Evolutionary conservation across 2,113 vertebrate genomes (phyloP), one percentile per base, ranked within the genome.

Genomic region (Athene cunicularia): DNA sequence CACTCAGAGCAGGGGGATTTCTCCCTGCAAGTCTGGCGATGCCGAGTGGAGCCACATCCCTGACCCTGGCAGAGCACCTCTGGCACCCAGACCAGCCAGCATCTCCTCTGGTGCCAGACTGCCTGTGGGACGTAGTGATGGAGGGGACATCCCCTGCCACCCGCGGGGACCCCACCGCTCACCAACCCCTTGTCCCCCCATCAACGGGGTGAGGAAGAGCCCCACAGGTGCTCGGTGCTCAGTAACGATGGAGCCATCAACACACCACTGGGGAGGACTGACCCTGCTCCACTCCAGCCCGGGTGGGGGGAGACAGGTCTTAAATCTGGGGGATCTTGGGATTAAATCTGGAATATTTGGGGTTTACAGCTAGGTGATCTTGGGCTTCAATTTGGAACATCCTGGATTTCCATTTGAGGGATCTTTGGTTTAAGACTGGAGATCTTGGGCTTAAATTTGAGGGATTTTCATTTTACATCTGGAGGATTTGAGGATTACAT

Each of bases 111-210:
- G 49, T 16, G 43, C 33, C 0, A 2, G 28, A 26, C 33, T 43
- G 23, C 12, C n/a, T 2, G 1, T 32, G 28, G 82, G 82, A 66
- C 1, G 10, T 18, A 5, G 64, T 22, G 88, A 49, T 3, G 2
- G 13, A 62, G 43, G 47, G 56, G 50, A 73, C 26, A 21, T 15
- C 49, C 18, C 28, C 39, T 10, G 7, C 45, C 4, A 5, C 27
- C 53, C 6, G 1, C 2, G 4, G 71, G 24, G 37, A 50, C 15
- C 32, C 50, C 30, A 9, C 2, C 0, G 9, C 19, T 8, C 56
- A 8, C 41, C n/a, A 17, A 4, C 14, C 14, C n/a, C 53, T 15
- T 2, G 13, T 37, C 70, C 62, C 3, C 0, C 0, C 0, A 6
- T 4, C 14, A 2, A 5, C 0, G 3, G 68, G 52, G 17, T 4